phyloP scores from a whole-genome alignment of 2,797 vertebrate species.

The Phrynocephalus vlangalii region DNA sequence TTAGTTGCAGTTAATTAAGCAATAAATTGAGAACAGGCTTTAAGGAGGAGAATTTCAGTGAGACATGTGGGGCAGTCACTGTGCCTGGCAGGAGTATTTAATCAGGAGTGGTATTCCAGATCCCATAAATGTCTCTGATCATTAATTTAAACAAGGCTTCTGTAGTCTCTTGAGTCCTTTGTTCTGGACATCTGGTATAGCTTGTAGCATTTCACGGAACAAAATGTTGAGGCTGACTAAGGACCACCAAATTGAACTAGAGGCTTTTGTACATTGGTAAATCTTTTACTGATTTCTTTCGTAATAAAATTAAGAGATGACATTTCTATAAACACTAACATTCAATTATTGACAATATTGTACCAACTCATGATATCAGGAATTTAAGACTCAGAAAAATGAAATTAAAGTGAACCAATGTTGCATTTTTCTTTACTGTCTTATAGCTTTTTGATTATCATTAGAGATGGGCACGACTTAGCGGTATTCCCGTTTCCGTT shows the following conservation, averaged over 20 bases:
- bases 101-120: constrained; percentile 6
- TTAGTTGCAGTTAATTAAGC: constrained; percentile 28
- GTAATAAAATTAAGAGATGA: constrained; percentile 2
- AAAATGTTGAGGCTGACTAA: background rate
- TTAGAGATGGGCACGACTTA: too few relatives aligned
- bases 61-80: constrained; percentile 11
- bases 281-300: background rate
- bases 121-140: constrained; percentile 8
- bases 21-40: background rate
- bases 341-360: background rate
- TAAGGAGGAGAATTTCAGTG: constrained; percentile 1
- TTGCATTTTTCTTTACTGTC: background rate
- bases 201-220: constrained; percentile 11
- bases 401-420: background rate
- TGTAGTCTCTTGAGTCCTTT: background rate
- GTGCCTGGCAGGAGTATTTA: constrained; percentile 11
- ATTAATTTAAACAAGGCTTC: background rate
- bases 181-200: background rate
- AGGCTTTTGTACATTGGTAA: background rate
- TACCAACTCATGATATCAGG: background rate
- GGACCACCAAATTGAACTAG: background rate
- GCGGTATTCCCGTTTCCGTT: too few relatives aligned
- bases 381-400: background rate
- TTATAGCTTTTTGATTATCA: background rate
- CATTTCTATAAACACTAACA: background rate